Conservation (phyloP, 1,140 invertebrate genomes). For the Notospermus geniculatus region DNA sequence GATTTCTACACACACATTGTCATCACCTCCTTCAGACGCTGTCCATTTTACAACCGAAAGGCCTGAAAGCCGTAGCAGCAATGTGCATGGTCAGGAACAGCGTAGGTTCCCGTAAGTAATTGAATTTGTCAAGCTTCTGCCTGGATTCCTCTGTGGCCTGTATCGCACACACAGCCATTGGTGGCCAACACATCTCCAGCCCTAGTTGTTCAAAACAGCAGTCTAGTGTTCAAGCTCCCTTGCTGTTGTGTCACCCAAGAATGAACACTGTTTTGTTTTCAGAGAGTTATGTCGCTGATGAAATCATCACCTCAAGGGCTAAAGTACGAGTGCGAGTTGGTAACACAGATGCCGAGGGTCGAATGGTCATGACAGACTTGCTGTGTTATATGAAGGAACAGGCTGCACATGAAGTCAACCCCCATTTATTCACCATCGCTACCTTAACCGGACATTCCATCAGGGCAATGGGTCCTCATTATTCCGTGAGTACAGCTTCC, state of each 20-base stretch:
- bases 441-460: slow-evolving; percentile 89
- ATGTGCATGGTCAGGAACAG: slow-evolving; percentile 89
- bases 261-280: too few species aligned
- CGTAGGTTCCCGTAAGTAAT: slow-evolving; percentile 66
- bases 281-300: slow-evolving; percentile 88
- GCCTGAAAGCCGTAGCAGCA: slow-evolving; percentile 81
- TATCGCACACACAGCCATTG: too few species aligned
- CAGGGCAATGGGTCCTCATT: slow-evolving; percentile 72
- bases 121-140: too few species aligned
- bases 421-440: slow-evolving; percentile 91
- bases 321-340: slow-evolving; percentile 76
- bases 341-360: slow-evolving; percentile 94
- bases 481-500: slow-evolving; percentile 67
- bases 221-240: too few species aligned
- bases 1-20: too few species aligned
- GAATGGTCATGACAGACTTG: slow-evolving; percentile 93
- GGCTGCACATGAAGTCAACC: slow-evolving; percentile 64
- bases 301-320: slow-evolving; percentile 81
- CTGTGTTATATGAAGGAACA: slow-evolving; percentile 67
- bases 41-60: slow-evolving; percentile 70
- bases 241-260: too few species aligned
- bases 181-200: too few species aligned
- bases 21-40: too few species aligned
- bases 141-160: too few species aligned
- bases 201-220: too few species aligned